Evolutionary conservation across 2,888 invertebrate genomes (phyloP).

Genomic region (Tetranychus truncatus): DNA sequence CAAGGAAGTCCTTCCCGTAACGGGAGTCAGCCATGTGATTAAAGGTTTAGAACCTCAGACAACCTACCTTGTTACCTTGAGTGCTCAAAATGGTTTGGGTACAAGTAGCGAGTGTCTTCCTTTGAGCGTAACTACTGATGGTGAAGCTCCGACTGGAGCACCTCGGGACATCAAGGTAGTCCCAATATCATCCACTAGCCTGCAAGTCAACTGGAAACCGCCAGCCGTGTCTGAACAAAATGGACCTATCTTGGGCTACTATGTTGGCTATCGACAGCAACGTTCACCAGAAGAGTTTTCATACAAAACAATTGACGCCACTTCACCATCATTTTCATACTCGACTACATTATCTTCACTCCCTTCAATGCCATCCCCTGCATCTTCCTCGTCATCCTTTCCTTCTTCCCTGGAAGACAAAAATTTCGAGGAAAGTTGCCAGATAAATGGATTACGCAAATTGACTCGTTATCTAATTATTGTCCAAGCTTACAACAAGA

Average conservation of each 20-base stretch:
- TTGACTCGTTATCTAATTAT: constrained; percentile 29
- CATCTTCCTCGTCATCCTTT: background rate
- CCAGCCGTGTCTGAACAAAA: constrained; percentile 3
- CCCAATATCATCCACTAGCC: constrained; percentile 32
- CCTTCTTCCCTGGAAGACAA: background rate
- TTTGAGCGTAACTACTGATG: constrained; percentile 30
- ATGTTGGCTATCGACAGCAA: constrained; percentile 30
- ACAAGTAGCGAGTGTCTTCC: constrained; percentile 40
- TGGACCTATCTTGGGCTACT: constrained; percentile 16
- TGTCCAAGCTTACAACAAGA: constrained; percentile 24
- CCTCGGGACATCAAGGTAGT: constrained; percentile 32
- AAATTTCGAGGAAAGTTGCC: constrained; percentile 23
- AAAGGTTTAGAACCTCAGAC: constrained; percentile 42
- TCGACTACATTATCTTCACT: constrained; percentile 10
- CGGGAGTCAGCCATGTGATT: constrained; percentile 39
- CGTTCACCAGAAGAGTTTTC: constrained; percentile 12
- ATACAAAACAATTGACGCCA: constrained; percentile 2
- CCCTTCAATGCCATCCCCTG: background rate
- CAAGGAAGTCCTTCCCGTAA: constrained; percentile 38
- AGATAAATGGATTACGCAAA: constrained; percentile 19
- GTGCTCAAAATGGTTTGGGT: constrained; percentile 45
- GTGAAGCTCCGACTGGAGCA: constrained; percentile 34
- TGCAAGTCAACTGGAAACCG: constrained; percentile 39
- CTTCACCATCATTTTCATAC: constrained; percentile 17
- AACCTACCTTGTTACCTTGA: constrained; percentile 42